Conservation (phyloP, 30 jellyfish, hydroid and myxozoan species). For the Mastigias papua region DNA sequence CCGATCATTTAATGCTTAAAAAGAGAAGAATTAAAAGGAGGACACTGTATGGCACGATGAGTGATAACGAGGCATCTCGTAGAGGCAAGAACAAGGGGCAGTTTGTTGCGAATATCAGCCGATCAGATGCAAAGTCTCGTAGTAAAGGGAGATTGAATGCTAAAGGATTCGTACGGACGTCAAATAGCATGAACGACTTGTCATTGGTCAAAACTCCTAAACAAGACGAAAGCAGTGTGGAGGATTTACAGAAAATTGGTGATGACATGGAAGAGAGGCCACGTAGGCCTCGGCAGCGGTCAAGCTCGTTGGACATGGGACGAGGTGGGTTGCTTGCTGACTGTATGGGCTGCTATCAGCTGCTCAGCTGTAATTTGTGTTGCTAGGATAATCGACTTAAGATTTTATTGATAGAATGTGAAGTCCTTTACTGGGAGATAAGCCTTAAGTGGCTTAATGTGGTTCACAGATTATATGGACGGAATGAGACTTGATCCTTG, state of each 20-base stretch:
- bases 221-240: constrained; percentile 44
- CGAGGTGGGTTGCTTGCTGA: too few relatives aligned
- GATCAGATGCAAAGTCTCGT: constrained; percentile 44
- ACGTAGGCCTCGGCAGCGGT: constrained; percentile 67
- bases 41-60: constrained; percentile 20
- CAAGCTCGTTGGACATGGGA: constrained; percentile 89
- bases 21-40: constrained; percentile 34
- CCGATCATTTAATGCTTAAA: constrained; percentile 18
- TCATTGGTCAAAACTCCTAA: constrained; percentile 59
- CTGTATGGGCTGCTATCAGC: too few relatives aligned
- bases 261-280: constrained; percentile 40
- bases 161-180: constrained; percentile 32
- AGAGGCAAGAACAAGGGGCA: constrained; percentile 10
- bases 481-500: not conserved
- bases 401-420: too few relatives aligned
- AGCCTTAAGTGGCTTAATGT: not conserved
- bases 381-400: not conserved
- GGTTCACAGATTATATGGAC: not conserved
- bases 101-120: constrained; percentile 6
- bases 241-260: constrained; percentile 39
- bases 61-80: constrained; percentile 47
- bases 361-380: not conserved
- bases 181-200: constrained; percentile 85
- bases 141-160: not conserved
- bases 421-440: too few relatives aligned